These are phyloP conservation scores for Melanotaenia duboulayi DNA, from an alignment of 2,113 vertebrate genomes.

Conservation along the genomic window DNA sequence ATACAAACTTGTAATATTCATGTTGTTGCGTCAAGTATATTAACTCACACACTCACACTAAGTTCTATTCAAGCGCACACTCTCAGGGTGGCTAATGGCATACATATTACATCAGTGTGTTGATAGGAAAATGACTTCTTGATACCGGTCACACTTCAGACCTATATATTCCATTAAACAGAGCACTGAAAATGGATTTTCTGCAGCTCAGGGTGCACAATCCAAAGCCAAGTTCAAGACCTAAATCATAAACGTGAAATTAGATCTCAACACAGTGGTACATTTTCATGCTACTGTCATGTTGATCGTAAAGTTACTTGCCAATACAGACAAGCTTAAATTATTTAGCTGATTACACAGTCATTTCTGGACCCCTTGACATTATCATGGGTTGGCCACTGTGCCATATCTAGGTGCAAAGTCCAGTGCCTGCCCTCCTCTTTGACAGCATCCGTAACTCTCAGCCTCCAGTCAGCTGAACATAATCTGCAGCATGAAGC, in stretches of 20 bases:
- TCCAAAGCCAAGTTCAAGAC: constrained; percentile 5
- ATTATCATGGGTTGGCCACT: constrained; percentile 2
- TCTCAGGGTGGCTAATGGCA: constrained; percentile 1
- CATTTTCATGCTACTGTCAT: not conserved
- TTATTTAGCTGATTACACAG: not conserved
- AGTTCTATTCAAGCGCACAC: constrained; percentile 14
- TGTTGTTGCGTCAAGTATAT: constrained; percentile 6
- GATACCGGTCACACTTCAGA: not conserved
- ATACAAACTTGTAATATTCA: constrained; percentile 45
- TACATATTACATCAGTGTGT: constrained; percentile 3
- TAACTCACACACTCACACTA: constrained; percentile 3
- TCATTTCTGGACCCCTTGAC: not conserved
- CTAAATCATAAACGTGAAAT: not conserved
- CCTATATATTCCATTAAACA: constrained; percentile 4
- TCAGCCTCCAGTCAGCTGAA: constrained; percentile 37
- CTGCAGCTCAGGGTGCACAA: not conserved
- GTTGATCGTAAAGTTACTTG: not conserved
- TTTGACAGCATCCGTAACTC: constrained; percentile 9
- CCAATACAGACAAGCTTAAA: not conserved
- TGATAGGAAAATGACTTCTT: not conserved
- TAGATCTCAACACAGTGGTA: not conserved
- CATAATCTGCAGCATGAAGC: constrained; percentile 60
- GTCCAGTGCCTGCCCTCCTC: not conserved
- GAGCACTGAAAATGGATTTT: not conserved
- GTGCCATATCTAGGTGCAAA: constrained; percentile 5